These are phyloP conservation scores for Natator depressus DNA, from an alignment of 2,113 vertebrate species.

Conservation along the genomic window DNA sequence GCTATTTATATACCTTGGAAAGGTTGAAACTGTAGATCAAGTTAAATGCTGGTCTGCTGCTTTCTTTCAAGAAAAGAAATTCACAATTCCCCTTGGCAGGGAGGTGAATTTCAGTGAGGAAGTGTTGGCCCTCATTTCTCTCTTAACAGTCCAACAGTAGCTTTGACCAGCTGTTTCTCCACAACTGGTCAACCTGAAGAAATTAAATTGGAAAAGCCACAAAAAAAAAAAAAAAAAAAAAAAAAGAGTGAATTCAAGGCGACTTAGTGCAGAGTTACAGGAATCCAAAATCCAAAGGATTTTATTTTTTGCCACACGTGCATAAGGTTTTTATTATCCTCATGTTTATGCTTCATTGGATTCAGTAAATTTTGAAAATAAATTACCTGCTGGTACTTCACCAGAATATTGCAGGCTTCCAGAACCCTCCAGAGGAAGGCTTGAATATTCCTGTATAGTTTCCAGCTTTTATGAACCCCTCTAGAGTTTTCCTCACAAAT, in stretches of 20 bases:
- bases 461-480: conserved; percentile 44
- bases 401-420: conserved; percentile 1
- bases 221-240: neutral
- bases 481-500: conserved; percentile 26
- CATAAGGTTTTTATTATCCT: conserved; percentile 1
- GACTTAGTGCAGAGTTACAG: neutral
- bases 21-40: neutral
- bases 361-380: conserved; percentile 38
- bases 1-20: neutral
- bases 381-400: conserved; percentile 26
- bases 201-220: neutral
- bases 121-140: neutral
- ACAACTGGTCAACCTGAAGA: conserved; percentile 4
- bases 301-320: conserved; percentile 5
- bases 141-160: neutral
- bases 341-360: conserved; percentile 18
- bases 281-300: neutral
- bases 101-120: neutral
- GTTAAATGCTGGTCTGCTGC: neutral
- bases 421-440: neutral
- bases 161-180: neutral
- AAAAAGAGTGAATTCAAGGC: conserved; percentile 2
- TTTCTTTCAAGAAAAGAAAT: neutral
- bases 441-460: neutral
- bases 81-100: neutral